Evolutionary conservation across 1,140 invertebrate genomes (phyloP), one percentile per base, ranked within the genome.

Genomic region (Apis florea): DNA sequence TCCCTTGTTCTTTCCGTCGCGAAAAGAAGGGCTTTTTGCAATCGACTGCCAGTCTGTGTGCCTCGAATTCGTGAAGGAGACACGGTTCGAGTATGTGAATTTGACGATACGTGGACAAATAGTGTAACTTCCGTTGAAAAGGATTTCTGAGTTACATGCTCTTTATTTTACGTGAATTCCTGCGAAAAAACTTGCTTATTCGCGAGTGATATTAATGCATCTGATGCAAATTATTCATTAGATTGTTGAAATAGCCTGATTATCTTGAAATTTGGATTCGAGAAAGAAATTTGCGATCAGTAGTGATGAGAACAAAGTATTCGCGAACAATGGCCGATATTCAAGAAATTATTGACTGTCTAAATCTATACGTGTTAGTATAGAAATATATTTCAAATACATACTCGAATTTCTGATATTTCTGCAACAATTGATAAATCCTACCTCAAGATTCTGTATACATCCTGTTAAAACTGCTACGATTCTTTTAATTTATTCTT

Each of bases 1-100:
- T 81, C 79, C 71, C 70, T 82, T 56, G 56, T 53, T 58, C 67
- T 40, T 58, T 76, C 66, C 68, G 66, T 31, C 66, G 64, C 77
- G 74, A 73, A 70, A 75, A 66, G 66, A 61, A 54, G 68, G 75
- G 68, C 75, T 76, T 82, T 77, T 77, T 51, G 72, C 79, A 54
- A 80, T 64, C 40, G 77, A 63, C 49, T 53, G 26, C 64, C 72
- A 67, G 70, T 74, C 56, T 56, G 56, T 56, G 76, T 56, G 75
- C 64, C 58, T 63, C 67, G 76, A 81, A 83, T 77, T 83, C 74
- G 73, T 79, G 67, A 82, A 47, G 64, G 80, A 66, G 67, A 64
- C 59, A 51, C 68, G 40, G 59, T 15, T n/a, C 17, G 21, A 13
- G 49, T 70, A n/a, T 51, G 67, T 64, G 47, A 75, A 53, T 47